Percentiles rank a stretch among this genome's conserved stretches.
phyloP scores from a whole-genome alignment of 2,797 vertebrate species.

The Acrocephalus scirpaceus region DNA sequence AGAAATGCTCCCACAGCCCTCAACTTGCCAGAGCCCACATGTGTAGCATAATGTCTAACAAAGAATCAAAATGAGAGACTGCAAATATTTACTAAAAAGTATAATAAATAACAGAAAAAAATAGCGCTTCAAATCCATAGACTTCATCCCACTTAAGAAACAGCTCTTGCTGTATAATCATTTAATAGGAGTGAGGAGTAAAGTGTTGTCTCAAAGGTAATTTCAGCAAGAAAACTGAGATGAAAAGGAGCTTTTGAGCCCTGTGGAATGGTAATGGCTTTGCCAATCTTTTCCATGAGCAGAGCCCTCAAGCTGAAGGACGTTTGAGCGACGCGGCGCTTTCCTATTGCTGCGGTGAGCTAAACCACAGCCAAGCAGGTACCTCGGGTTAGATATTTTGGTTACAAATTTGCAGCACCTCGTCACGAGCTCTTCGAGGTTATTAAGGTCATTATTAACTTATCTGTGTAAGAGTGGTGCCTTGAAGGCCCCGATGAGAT shows the following conservation, averaged over 20 bases:
- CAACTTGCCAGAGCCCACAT: not conserved
- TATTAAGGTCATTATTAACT: not conserved
- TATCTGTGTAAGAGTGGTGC: not conserved
- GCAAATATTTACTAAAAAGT: not conserved
- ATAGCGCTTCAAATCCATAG: not conserved
- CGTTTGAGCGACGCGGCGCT: accelerated
- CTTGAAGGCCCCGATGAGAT: not conserved
- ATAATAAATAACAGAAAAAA: not conserved
- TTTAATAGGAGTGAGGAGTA: not conserved
- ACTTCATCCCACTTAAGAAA: not conserved
- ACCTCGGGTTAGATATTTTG: not conserved
- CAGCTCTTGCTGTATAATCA: accelerated
- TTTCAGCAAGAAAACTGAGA: not conserved
- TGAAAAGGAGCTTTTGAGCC: not conserved
- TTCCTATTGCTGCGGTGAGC: not conserved
- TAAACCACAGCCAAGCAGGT: not conserved
- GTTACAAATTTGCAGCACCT: not conserved
- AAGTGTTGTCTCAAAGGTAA: not conserved
- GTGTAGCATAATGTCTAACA: not conserved
- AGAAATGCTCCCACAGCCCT: not conserved
- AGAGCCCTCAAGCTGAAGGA: not conserved
- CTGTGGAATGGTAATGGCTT: not conserved
- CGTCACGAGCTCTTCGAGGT: not conserved
- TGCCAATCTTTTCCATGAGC: not conserved
- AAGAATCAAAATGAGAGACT: not conserved